A percentile compares a stretch with the other conserved stretches of the same genome.
Evolutionary conservation across 2,797 vertebrate species (phyloP).

Genomic region (Pogonophryne albipinna): DNA sequence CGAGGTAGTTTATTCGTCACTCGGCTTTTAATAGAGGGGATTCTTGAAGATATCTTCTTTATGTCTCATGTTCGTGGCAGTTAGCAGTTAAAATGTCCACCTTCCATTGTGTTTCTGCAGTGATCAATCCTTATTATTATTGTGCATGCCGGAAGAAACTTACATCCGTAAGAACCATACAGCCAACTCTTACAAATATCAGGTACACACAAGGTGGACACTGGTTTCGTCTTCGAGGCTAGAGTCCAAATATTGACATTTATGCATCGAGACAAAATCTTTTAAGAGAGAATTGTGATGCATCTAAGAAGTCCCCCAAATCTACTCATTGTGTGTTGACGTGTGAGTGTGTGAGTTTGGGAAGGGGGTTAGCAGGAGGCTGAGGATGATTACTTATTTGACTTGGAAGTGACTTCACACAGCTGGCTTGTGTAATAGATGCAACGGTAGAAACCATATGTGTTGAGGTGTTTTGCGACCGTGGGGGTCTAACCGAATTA

Average conservation of each 20-base stretch:
- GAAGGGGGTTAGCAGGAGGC: slow-evolving; percentile 36
- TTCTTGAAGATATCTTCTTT: no score
- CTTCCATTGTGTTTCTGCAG: background rate
- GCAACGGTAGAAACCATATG: slow-evolving; percentile 76
- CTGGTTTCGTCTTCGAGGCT: no score
- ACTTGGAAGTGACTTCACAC: slow-evolving; percentile 88
- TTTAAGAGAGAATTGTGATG: no score
- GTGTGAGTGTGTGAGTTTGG: slow-evolving; percentile 31
- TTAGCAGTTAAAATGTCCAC: background rate
- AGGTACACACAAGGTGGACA: no score
- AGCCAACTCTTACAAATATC: no score
- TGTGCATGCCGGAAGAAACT: background rate
- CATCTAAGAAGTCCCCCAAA: no score
- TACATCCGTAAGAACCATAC: no score
- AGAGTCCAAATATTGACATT: no score
- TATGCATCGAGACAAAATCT: no score
- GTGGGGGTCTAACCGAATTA: slow-evolving; percentile 58
- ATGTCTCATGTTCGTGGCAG: no score
- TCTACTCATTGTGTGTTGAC: background rate
- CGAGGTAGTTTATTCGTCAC: no score
- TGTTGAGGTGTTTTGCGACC: slow-evolving; percentile 77
- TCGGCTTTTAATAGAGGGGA: no score
- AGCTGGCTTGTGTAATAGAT: slow-evolving; percentile 70
- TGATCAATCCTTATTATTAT: background rate
- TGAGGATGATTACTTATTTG: slow-evolving; percentile 84